Base-by-base conservation (phyloP, 2,888 invertebrate genomes). In the Tuberolachnus salignus region DNA sequence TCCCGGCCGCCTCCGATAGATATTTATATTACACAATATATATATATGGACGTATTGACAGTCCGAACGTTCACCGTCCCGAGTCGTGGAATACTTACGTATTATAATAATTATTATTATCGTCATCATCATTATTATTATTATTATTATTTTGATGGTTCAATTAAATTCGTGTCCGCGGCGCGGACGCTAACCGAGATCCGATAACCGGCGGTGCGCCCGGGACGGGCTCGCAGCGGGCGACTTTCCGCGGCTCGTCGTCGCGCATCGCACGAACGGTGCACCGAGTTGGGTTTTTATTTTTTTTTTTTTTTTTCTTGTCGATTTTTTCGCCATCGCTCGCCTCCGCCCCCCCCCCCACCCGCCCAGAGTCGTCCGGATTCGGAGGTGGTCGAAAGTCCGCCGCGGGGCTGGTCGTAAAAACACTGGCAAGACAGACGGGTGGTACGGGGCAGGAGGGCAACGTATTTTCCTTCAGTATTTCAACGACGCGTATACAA, bases 241-340 rank as follows among this genome's bases (percentile, higher is more conserved):
- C 71, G 71, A 72, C 59, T 72, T 72, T 72, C 59, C 49, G 71
- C 71, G 11, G 71, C 71, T 26, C 71, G 59, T 71, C 71, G 59
- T 59, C 71, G 26, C 26, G 42, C 51, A 13, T 16, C 64, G 49
- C 34, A n/a, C 26, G 9, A 44, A n/a, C 26, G 16, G 34, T 8
- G 61, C 9, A 42, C 42, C 19, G 46, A 44, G 44, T 8, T 16
- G 23, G 10, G 6, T 1, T 21, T 26, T 26, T 23, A 21, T 23
- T 57, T 14, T 34, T 34, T n/a, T n/a, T n/a, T n/a, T n/a, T n/a
- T n/a, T n/a, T n/a, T n/a, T n/a, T n/a, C n/a, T n/a, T n/a, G n/a
- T n/a, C n/a, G n/a, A n/a, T n/a, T n/a, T n/a, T n/a, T n/a, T n/a
- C n/a, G n/a, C n/a, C n/a, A n/a, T n/a, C n/a, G n/a, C n/a, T n/a